Conservation (phyloP, 2,888 invertebrate genomes). For the Deilephila porcellus region DNA sequence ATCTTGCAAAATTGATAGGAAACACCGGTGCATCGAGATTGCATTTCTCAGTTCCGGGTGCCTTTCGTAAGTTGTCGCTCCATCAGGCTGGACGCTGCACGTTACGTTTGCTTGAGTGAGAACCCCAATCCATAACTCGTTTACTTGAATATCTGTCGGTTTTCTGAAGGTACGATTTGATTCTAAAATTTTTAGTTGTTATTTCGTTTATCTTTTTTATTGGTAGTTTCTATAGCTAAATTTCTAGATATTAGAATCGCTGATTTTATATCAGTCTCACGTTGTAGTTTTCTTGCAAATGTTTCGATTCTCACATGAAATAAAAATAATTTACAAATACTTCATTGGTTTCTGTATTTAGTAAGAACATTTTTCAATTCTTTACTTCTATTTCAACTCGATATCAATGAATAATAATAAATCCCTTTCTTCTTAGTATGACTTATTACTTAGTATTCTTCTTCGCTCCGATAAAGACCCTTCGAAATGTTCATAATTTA, state of each 20-base stretch:
- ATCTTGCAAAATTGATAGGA: conserved; percentile 4
- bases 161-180: not conserved
- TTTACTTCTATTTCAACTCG: not conserved
- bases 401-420: too few relatives aligned
- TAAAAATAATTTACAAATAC: too few relatives aligned
- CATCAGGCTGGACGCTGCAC: not conserved
- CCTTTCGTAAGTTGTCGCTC: not conserved
- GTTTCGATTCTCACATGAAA: too few relatives aligned
- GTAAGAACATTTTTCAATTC: too few relatives aligned
- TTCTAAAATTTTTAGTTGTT: not conserved
- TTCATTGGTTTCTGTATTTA: too few relatives aligned
- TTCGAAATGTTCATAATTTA: not conserved
- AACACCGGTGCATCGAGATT: not conserved
- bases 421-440: too few relatives aligned
- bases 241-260: too few relatives aligned
- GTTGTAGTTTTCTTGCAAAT: too few relatives aligned
- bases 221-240: too few relatives aligned
- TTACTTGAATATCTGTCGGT: not conserved
- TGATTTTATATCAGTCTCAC: too few relatives aligned
- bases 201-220: too few relatives aligned
- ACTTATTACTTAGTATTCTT: not conserved
- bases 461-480: not conserved
- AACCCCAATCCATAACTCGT: not conserved
- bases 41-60: not conserved
- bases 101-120: not conserved